Evolutionary conservation across 2,113 vertebrate genomes (phyloP).

Genomic region (Penelope pileata): DNA sequence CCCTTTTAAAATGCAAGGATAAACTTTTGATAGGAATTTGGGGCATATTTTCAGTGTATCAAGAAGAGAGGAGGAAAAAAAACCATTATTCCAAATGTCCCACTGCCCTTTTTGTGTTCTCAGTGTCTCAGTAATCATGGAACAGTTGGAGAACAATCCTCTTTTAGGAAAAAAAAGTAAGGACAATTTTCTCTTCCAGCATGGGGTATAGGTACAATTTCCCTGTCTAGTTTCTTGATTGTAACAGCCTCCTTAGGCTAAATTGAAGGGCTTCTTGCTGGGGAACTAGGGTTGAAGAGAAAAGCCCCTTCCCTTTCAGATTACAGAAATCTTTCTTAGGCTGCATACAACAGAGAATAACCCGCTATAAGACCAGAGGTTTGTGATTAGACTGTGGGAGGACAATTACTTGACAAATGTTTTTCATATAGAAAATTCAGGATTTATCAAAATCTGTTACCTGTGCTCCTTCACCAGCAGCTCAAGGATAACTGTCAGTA

Average conservation of each 20-base stretch:
- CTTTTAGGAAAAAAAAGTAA: neutral
- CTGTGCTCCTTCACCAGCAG: neutral
- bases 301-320: neutral
- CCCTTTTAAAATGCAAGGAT: neutral
- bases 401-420: neutral
- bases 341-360: neutral
- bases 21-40: neutral
- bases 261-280: constrained; percentile 62
- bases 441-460: neutral
- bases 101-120: constrained; percentile 50
- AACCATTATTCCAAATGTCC: constrained; percentile 36
- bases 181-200: constrained; percentile 54
- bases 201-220: constrained; percentile 30
- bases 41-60: constrained; percentile 3
- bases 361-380: neutral
- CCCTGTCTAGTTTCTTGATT: constrained; percentile 50
- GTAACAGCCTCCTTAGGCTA: constrained; percentile 4
- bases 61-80: neutral
- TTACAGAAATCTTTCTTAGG: neutral
- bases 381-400: neutral
- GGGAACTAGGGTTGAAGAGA: constrained; percentile 5
- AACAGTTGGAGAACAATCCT: constrained; percentile 64
- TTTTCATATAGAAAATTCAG: neutral
- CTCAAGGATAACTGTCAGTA: neutral
- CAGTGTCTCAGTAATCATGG: constrained; percentile 59